These are phyloP conservation scores for Aleiodes sp. DNA, from an alignment of 1,140 invertebrate species.

Conservation along the genomic window DNA sequence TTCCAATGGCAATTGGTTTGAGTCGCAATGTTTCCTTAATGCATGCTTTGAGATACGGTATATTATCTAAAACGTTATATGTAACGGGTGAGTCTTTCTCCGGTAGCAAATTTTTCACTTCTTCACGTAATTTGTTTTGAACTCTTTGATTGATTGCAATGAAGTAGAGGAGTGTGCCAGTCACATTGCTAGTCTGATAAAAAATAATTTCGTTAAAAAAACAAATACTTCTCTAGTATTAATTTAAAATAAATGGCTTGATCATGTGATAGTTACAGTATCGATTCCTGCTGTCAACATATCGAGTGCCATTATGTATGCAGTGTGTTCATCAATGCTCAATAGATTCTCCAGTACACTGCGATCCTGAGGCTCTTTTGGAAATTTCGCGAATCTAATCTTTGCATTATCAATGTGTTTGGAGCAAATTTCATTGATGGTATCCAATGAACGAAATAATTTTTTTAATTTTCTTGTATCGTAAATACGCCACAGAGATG, in stretches of 20 bases:
- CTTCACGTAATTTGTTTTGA: slow-evolving; percentile 74
- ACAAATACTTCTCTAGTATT: neutral
- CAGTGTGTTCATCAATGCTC: slow-evolving; percentile 66
- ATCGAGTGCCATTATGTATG: slow-evolving; percentile 75
- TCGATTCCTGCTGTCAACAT: slow-evolving; percentile 81
- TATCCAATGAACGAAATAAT: slow-evolving; percentile 62
- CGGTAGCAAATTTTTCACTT: slow-evolving; percentile 68
- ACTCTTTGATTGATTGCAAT: slow-evolving; percentile 71
- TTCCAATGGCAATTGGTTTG: slow-evolving; percentile 61
- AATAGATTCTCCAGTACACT: slow-evolving; percentile 69
- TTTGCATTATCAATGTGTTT: slow-evolving; percentile 57
- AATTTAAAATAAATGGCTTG: slow-evolving; percentile 32
- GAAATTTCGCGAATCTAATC: slow-evolving; percentile 47
- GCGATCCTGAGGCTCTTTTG: slow-evolving; percentile 46
- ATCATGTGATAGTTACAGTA: slow-evolving; percentile 66
- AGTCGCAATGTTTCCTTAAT: slow-evolving; percentile 75
- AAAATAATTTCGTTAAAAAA: slow-evolving; percentile 24
- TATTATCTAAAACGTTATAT: slow-evolving; percentile 64
- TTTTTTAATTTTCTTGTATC: slow-evolving; percentile 69
- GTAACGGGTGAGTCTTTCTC: slow-evolving; percentile 64
- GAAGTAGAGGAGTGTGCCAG: slow-evolving; percentile 67
- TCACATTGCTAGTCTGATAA: slow-evolving; percentile 52
- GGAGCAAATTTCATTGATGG: slow-evolving; percentile 51
- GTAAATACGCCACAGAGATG: slow-evolving; percentile 72
- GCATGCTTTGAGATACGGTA: slow-evolving; percentile 73